These are phyloP conservation scores for Perizoma flavofasciatum DNA, from an alignment of 2,888 invertebrate species.

Conservation along the genomic window DNA sequence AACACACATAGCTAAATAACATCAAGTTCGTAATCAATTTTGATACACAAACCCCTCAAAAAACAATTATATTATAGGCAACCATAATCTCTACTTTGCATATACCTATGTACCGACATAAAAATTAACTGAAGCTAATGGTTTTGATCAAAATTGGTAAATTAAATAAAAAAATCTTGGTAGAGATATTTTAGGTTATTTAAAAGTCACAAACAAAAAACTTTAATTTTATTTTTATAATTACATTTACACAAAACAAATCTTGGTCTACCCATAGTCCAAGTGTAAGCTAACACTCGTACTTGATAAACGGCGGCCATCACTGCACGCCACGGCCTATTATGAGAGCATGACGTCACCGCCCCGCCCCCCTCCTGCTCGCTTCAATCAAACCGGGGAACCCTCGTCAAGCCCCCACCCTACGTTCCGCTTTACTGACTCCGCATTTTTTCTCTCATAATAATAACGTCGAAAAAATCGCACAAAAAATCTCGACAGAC, in stretches of 20 bases:
- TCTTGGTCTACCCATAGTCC: constrained; percentile 56
- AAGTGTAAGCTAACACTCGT: constrained; percentile 73
- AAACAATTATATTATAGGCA: too few relatives aligned
- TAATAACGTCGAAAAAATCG: constrained; percentile 83
- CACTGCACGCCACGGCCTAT: constrained; percentile 82
- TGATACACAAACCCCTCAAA: too few relatives aligned
- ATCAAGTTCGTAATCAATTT: too few relatives aligned
- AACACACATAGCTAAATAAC: too few relatives aligned
- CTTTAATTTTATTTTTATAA: too few relatives aligned
- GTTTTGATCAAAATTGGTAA: too few relatives aligned
- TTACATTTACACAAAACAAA: constrained; percentile 24
- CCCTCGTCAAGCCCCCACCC: constrained; percentile 83
- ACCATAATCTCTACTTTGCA: too few relatives aligned
- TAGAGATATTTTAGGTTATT: too few relatives aligned
- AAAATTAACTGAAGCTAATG: too few relatives aligned
- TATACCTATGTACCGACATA: too few relatives aligned
- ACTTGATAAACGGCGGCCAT: constrained; percentile 82
- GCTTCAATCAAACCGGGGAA: constrained; percentile 82
- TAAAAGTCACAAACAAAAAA: too few relatives aligned
- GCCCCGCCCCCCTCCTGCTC: constrained; percentile 81
- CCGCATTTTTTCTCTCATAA: constrained; percentile 82
- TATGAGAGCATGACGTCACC: constrained; percentile 83
- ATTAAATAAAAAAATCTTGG: too few relatives aligned
- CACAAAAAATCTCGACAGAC: constrained; percentile 82
- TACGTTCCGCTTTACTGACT: constrained; percentile 82